phyloP scores from a whole-genome alignment of 2,797 vertebrate species.

The Sebastes hubbsi region DNA sequence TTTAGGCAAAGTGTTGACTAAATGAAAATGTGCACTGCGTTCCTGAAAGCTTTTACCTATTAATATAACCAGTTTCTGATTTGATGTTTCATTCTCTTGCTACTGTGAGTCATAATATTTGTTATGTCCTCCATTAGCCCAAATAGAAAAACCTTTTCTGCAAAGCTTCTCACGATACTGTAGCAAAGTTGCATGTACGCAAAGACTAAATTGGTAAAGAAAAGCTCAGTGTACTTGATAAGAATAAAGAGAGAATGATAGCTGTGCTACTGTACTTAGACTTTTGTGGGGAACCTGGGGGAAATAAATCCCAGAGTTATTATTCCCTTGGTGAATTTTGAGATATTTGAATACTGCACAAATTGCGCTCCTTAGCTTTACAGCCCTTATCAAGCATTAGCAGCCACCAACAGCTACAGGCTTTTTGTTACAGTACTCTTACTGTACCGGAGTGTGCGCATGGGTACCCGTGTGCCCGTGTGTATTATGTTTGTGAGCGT shows the following conservation, averaged over 20 bases:
- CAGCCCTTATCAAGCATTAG: constrained; percentile 9
- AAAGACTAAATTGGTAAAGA: background rate
- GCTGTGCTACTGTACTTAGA: background rate
- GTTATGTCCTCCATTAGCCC: background rate
- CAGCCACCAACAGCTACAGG: background rate
- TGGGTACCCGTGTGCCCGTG: constrained; percentile 1
- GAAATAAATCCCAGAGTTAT: constrained; percentile 15
- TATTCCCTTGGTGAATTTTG: constrained; percentile 13
- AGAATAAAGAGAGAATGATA: background rate
- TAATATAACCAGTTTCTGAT: constrained; percentile 1
- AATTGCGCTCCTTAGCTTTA: background rate
- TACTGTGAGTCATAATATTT: constrained; percentile 1
- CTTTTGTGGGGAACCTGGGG: background rate
- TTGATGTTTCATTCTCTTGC: background rate
- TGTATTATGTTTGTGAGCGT: constrained; percentile 12
- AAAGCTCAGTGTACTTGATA: background rate
- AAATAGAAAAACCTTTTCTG: background rate
- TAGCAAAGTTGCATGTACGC: constrained; percentile 4
- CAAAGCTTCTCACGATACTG: background rate
- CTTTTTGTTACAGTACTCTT: background rate
- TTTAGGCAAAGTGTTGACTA: constrained; percentile 11
- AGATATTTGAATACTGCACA: constrained; percentile 15
- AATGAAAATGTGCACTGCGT: background rate
- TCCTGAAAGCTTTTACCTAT: background rate
- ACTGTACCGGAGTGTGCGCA: background rate